Evolutionary conservation across 2,113 vertebrate species (phyloP).

Genomic region (Phoxinus phoxinus): DNA sequence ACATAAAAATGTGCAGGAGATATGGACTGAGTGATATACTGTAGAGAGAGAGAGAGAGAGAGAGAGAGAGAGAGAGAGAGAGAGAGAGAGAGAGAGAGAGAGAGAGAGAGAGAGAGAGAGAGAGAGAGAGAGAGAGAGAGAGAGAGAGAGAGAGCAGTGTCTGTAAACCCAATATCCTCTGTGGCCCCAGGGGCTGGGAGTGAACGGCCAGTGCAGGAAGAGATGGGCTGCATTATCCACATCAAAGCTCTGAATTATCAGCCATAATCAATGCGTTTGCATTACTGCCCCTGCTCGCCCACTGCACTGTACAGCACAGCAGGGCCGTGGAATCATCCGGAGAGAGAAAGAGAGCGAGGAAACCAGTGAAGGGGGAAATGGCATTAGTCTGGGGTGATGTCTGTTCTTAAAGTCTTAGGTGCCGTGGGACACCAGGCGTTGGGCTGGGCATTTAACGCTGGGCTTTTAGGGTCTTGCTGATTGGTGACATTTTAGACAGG

Average conservation of each 20-base stretch:
- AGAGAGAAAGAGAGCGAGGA: conserved; percentile 19
- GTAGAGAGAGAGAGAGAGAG: conserved; percentile 47
- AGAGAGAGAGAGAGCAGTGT: conserved; percentile 53
- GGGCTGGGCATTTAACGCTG: too few species aligned
- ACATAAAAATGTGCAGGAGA: background rate
- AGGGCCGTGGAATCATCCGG: conserved; percentile 21
- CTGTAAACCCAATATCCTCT: conserved; percentile 74
- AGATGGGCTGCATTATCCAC: conserved; percentile 79
- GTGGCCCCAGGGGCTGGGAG: conserved; percentile 73
- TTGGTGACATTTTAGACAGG: background rate
- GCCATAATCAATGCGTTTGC: conserved; percentile 79
- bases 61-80: conserved; percentile 19
- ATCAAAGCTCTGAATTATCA: conserved; percentile 80
- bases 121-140: conserved; percentile 37
- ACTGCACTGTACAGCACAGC: conserved; percentile 43
- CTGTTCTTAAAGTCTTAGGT: conserved; percentile 25
- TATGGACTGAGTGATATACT: conserved; percentile 4
- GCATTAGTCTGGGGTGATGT: conserved; percentile 16
- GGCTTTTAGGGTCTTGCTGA: background rate
- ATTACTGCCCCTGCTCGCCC: conserved; percentile 66
- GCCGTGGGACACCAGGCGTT: background rate
- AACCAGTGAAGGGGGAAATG: conserved; percentile 11
- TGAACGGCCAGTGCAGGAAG: conserved; percentile 76
- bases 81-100: conserved; percentile 11
- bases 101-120: conserved; percentile 19